These are phyloP conservation scores for Acronicta aceris DNA, from an alignment of 2,888 invertebrate species.

Conservation along the genomic window DNA sequence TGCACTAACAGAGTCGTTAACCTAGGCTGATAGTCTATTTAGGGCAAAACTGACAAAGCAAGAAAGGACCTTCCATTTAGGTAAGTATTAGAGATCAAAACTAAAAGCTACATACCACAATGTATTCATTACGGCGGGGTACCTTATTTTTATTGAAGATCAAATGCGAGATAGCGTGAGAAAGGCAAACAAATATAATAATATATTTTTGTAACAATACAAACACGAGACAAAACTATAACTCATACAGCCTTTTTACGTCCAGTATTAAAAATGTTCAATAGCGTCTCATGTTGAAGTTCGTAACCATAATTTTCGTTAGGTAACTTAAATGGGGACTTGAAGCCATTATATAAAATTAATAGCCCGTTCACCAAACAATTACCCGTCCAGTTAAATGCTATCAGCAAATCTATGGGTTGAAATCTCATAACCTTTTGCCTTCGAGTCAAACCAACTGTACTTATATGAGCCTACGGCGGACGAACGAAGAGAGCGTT, in stretches of 20 bases:
- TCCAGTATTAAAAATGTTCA: constrained; percentile 71
- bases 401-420: constrained; percentile 86
- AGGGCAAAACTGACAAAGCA: too few relatives aligned
- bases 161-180: constrained; percentile 31
- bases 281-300: constrained; percentile 71
- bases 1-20: too few relatives aligned
- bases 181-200: constrained; percentile 47
- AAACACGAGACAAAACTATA: constrained; percentile 62
- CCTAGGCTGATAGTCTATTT: too few relatives aligned
- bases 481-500: constrained; percentile 61
- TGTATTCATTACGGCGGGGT: constrained; percentile 1
- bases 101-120: too few relatives aligned
- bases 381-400: constrained; percentile 85
- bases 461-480: constrained; percentile 53
- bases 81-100: too few relatives aligned
- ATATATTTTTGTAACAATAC: constrained; percentile 56
- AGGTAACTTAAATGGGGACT: constrained; percentile 80
- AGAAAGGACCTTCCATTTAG: too few relatives aligned
- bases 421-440: constrained; percentile 87
- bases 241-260: constrained; percentile 69
- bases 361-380: constrained; percentile 85
- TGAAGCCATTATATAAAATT: constrained; percentile 83
- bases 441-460: constrained; percentile 78
- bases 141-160: constrained; percentile 24
- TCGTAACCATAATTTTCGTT: constrained; percentile 78